Conservation (phyloP, 2,797 vertebrate species). For the Lateolabrax maculatus region DNA sequence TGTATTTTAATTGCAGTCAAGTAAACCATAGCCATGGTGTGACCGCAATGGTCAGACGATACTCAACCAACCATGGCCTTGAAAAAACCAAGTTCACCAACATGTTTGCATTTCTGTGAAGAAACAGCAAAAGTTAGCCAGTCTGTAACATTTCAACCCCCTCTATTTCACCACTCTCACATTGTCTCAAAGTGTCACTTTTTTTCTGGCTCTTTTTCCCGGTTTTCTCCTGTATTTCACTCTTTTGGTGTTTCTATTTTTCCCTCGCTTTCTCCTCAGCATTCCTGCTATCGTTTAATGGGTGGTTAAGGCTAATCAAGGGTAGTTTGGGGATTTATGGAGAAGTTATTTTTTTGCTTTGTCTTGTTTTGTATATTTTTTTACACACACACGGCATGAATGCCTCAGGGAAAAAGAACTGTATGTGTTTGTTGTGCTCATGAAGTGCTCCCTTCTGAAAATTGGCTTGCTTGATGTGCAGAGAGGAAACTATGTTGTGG, state of each 20-base stretch:
- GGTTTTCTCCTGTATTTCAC: slow-evolving; percentile 1
- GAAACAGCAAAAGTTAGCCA: slow-evolving; percentile 19
- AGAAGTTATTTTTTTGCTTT: background rate
- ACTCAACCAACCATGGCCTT: slow-evolving; percentile 4
- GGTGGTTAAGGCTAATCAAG: slow-evolving; percentile 28
- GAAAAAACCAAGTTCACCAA: slow-evolving; percentile 14
- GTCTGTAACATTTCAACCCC: background rate
- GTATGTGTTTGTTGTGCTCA: slow-evolving; percentile 29
- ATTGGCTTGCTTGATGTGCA: slow-evolving; percentile 12
- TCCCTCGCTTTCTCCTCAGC: background rate
- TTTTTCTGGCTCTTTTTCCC: background rate
- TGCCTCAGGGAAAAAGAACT: slow-evolving; percentile 26
- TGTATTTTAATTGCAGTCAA: slow-evolving; percentile 45
- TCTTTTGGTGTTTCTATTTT: slow-evolving; percentile 8
- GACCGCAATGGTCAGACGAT: slow-evolving; percentile 14
- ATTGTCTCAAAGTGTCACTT: background rate
- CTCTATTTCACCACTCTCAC: background rate
- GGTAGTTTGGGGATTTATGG: slow-evolving; percentile 22
- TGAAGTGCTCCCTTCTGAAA: slow-evolving; percentile 32
- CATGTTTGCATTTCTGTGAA: slow-evolving; percentile 42
- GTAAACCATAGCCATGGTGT: slow-evolving; percentile 24
- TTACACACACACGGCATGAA: slow-evolving; percentile 18
- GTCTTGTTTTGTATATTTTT: slow-evolving; percentile 21
- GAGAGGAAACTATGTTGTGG: slow-evolving; percentile 54
- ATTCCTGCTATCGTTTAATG: slow-evolving; percentile 18